Percentiles rank a stretch among this genome's conserved stretches.
phyloP scores from a whole-genome alignment of 2,797 vertebrate genomes.

The Macrochelys suwanniensis region DNA sequence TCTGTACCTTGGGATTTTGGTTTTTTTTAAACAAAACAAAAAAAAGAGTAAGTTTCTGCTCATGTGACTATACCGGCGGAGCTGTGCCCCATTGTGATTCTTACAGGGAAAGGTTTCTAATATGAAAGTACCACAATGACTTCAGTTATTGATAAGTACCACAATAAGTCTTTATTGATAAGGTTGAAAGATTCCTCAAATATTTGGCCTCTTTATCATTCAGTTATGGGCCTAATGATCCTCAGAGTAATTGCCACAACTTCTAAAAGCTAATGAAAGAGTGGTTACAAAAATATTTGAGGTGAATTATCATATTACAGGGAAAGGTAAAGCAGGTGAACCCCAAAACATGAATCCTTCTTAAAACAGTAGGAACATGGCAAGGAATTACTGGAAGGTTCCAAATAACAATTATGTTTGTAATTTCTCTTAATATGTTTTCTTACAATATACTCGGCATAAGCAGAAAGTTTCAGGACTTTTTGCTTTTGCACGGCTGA shows the following conservation, averaged over 20 bases:
- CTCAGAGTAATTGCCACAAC: not conserved
- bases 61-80: not conserved
- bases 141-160: not conserved
- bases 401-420: not conserved
- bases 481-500: not conserved
- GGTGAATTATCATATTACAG: not conserved
- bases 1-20: not conserved
- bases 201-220: not conserved
- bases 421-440: conserved; percentile 4
- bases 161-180: not conserved
- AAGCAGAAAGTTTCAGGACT: not conserved
- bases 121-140: not conserved
- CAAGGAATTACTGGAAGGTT: not conserved
- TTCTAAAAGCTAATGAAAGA: not conserved
- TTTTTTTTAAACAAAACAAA: not conserved
- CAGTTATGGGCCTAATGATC: not conserved
- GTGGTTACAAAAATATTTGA: not conserved
- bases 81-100: not conserved
- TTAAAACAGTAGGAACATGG: not conserved
- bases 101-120: conserved; percentile 31
- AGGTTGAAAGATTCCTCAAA: not conserved
- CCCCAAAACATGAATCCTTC: not conserved
- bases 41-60: not conserved
- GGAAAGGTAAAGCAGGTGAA: not conserved
- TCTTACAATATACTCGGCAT: not conserved